Evolutionary conservation across 2,113 vertebrate species (phyloP).

Genomic region (Isurus oxyrinchus): DNA sequence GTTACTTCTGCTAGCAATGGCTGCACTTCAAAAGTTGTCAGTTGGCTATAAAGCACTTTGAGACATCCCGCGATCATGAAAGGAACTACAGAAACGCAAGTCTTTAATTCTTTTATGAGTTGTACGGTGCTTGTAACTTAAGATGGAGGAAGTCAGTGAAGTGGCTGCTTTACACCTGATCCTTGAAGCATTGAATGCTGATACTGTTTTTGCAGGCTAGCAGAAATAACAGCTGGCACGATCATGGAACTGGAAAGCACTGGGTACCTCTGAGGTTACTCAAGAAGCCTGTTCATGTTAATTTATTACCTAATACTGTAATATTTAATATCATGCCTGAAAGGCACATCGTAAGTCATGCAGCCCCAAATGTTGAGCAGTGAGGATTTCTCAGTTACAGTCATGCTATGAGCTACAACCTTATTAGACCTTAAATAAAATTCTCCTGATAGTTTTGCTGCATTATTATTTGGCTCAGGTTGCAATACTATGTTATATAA

Average conservation of each 20-base stretch:
- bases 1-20: not conserved
- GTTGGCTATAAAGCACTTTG: not conserved
- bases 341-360: conserved; percentile 39
- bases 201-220: conserved; percentile 42
- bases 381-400: not conserved
- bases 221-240: conserved; percentile 50
- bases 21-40: not conserved
- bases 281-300: conserved; percentile 50
- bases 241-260: conserved; percentile 46
- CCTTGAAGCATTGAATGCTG: conserved; percentile 45
- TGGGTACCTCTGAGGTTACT: conserved; percentile 49
- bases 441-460: not conserved
- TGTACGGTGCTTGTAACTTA: not conserved
- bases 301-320: conserved; percentile 30
- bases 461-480: not conserved
- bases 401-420: not conserved
- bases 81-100: not conserved
- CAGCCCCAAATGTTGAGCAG: not conserved
- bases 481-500: not conserved
- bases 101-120: not conserved
- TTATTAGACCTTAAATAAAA: not conserved
- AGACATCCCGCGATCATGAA: not conserved
- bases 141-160: not conserved
- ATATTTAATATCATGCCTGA: conserved; percentile 48
- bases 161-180: conserved; percentile 37